Evolutionary conservation across 2,113 vertebrate genomes (phyloP).

Genomic region (Labeo rohita): DNA sequence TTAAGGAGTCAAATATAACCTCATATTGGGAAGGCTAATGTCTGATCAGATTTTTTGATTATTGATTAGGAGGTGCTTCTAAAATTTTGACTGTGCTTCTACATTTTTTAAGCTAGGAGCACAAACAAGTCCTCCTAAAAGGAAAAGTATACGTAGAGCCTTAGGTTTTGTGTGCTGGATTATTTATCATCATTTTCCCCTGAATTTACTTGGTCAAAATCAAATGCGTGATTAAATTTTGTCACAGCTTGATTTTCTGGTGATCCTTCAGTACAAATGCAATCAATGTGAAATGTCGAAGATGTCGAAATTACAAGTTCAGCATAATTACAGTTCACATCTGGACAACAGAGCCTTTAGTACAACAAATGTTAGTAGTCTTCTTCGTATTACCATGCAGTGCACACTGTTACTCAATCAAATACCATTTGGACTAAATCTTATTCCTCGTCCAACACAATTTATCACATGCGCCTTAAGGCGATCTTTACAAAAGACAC

Average conservation of each 20-base stretch:
- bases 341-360: constrained; percentile 9
- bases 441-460: not conserved
- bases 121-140: too few species aligned
- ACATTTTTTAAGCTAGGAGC: too few species aligned
- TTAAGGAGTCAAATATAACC: too few species aligned
- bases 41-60: too few species aligned
- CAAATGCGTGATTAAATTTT: constrained; percentile 1
- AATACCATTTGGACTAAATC: constrained; percentile 3
- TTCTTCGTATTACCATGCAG: not conserved
- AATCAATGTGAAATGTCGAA: not conserved
- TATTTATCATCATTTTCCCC: not conserved
- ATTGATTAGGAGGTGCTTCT: too few species aligned
- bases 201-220: not conserved
- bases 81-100: too few species aligned
- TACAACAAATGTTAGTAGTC: not conserved
- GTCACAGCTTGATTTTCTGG: not conserved
- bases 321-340: constrained; percentile 22
- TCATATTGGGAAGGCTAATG: too few species aligned
- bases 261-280: not conserved
- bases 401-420: not conserved
- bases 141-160: too few species aligned
- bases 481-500: constrained; percentile 4
- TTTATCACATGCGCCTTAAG: not conserved
- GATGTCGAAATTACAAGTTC: not conserved
- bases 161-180: not conserved